A percentile compares a stretch with the other conserved stretches of the same genome.
These are phyloP conservation scores for Sapajus apella DNA, from an alignment of 2,113 vertebrate species.

Conservation along the genomic window DNA sequence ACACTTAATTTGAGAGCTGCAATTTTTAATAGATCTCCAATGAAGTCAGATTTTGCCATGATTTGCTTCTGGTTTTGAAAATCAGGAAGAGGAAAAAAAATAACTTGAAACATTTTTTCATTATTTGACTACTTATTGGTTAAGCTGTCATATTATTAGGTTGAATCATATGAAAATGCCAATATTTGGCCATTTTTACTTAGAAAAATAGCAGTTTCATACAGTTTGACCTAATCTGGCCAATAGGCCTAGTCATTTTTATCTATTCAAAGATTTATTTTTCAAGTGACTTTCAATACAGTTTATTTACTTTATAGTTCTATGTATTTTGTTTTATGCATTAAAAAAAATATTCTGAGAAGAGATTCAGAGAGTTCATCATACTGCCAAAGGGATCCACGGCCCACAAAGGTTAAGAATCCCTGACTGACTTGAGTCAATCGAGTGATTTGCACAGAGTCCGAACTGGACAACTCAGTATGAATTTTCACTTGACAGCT, in stretches of 20 bases:
- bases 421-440: not conserved
- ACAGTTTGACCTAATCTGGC: not conserved
- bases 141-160: not conserved
- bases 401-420: not conserved
- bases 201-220: conserved; percentile 1
- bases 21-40: not conserved
- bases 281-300: not conserved
- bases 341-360: conserved; percentile 41
- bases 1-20: not conserved
- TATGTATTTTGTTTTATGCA: not conserved
- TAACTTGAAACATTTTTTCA: conserved; percentile 17
- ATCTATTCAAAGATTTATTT: conserved; percentile 33
- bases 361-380: not conserved
- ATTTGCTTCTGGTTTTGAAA: conserved; percentile 45
- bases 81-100: not conserved
- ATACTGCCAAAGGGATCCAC: not conserved
- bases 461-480: not conserved
- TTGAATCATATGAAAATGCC: not conserved
- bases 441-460: not conserved
- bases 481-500: not conserved
- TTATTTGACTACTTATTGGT: not conserved
- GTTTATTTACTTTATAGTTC: not conserved
- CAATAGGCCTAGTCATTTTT: conserved; percentile 21
- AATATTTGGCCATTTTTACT: not conserved
- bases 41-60: not conserved